Conservation (phyloP, 2,797 vertebrate genomes). For the Harpagifer antarcticus region DNA sequence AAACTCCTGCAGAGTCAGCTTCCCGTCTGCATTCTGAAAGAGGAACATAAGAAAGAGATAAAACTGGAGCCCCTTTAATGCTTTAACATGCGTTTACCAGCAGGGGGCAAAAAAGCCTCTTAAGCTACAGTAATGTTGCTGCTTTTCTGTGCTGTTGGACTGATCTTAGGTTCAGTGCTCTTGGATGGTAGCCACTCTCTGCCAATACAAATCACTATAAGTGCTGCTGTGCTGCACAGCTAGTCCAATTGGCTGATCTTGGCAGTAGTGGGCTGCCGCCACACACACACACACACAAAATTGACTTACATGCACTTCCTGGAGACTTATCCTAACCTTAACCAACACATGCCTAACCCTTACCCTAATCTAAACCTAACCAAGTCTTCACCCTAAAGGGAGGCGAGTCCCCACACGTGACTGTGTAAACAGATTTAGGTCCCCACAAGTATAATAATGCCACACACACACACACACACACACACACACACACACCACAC, state of each 20-base stretch:
- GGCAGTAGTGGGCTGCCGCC: constrained; percentile 30
- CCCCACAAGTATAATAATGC: too few relatives aligned
- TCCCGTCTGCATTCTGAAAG: constrained; percentile 94
- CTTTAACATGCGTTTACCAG: constrained; percentile 49
- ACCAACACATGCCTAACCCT: too few relatives aligned
- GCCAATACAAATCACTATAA: constrained; percentile 65
- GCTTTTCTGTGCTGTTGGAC: constrained; percentile 31
- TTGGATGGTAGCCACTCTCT: constrained; percentile 59
- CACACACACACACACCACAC: constrained; percentile 4
- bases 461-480: background rate
- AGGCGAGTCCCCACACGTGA: too few relatives aligned
- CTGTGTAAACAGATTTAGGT: too few relatives aligned
- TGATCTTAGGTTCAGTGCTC: constrained; percentile 62
- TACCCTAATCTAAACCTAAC: too few relatives aligned
- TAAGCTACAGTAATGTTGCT: constrained; percentile 14
- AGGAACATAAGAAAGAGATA: constrained; percentile 44
- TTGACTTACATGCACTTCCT: too few relatives aligned
- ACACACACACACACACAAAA: constrained; percentile 26
- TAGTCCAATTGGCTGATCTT: constrained; percentile 44
- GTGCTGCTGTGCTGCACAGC: constrained; percentile 59
- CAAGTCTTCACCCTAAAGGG: too few relatives aligned
- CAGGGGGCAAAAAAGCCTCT: constrained; percentile 72
- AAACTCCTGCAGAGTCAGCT: constrained; percentile 98
- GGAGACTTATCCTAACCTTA: too few relatives aligned
- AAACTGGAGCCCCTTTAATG: constrained; percentile 17